Percentiles rank a stretch among this genome's conserved stretches.
Conservation (phyloP, 2,888 invertebrate species). For the Unio pictorum region DNA sequence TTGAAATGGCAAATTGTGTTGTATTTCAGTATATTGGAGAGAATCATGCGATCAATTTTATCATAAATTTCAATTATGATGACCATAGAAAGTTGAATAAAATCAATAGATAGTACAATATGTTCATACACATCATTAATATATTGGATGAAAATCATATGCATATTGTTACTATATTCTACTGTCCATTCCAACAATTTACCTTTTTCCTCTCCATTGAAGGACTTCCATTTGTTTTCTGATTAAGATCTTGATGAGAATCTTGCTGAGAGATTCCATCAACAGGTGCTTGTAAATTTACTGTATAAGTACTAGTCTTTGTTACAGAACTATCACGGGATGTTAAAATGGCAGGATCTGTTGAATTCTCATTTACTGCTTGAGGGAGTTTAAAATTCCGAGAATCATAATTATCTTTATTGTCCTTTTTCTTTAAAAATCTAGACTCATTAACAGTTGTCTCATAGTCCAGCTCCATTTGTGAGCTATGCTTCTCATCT, state of each 20-base stretch:
- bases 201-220: slow-evolving; percentile 56
- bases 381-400: slow-evolving; percentile 18
- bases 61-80: too few species aligned
- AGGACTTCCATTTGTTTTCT: slow-evolving; percentile 38
- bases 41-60: too few species aligned
- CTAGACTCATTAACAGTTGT: slow-evolving; percentile 43
- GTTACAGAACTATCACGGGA: slow-evolving; percentile 32
- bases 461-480: neutral
- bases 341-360: slow-evolving; percentile 35
- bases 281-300: slow-evolving; percentile 44
- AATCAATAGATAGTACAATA: too few species aligned
- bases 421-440: slow-evolving; percentile 48
- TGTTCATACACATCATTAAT: too few species aligned
- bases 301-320: slow-evolving; percentile 44
- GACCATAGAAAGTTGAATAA: too few species aligned
- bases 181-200: slow-evolving; percentile 6
- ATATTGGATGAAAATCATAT: too few species aligned
- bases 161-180: too few species aligned
- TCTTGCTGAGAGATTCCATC: slow-evolving; percentile 15
- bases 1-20: too few species aligned
- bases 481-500: neutral
- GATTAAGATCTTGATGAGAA: slow-evolving; percentile 13
- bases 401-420: slow-evolving; percentile 32
- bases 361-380: slow-evolving; percentile 15
- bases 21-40: too few species aligned